Evolutionary conservation across 2,113 vertebrate species (phyloP).

Genomic region (Sigmodon hispidus): DNA sequence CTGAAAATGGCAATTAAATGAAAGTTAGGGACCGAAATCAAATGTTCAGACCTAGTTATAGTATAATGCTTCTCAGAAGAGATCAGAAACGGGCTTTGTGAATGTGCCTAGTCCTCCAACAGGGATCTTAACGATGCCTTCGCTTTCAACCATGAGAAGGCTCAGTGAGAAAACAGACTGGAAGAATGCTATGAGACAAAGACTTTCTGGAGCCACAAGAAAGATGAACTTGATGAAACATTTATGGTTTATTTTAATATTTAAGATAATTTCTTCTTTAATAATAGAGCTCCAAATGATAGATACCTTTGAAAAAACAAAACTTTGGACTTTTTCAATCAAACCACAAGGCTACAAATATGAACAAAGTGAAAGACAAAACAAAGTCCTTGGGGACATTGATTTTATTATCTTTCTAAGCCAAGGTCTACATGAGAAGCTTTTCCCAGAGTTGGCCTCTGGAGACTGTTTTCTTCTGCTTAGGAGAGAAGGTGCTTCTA

Average conservation of each 20-base stretch:
- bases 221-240: neutral
- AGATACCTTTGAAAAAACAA: neutral
- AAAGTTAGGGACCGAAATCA: neutral
- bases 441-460: neutral
- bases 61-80: neutral
- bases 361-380: neutral
- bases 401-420: neutral
- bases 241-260: neutral
- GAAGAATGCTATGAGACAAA: neutral
- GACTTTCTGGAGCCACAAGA: neutral
- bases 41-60: neutral
- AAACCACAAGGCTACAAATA: neutral
- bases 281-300: neutral
- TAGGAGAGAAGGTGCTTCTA: neutral
- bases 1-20: neutral
- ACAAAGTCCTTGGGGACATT: neutral
- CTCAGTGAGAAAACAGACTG: neutral
- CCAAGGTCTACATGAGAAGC: neutral
- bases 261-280: conserved; percentile 10
- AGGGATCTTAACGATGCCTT: neutral
- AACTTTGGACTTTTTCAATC: neutral
- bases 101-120: neutral
- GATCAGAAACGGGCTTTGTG: neutral
- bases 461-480: neutral
- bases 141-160: neutral